phyloP scores from a whole-genome alignment of 2,113 vertebrate genomes.

The Sebastes schlegelii region DNA sequence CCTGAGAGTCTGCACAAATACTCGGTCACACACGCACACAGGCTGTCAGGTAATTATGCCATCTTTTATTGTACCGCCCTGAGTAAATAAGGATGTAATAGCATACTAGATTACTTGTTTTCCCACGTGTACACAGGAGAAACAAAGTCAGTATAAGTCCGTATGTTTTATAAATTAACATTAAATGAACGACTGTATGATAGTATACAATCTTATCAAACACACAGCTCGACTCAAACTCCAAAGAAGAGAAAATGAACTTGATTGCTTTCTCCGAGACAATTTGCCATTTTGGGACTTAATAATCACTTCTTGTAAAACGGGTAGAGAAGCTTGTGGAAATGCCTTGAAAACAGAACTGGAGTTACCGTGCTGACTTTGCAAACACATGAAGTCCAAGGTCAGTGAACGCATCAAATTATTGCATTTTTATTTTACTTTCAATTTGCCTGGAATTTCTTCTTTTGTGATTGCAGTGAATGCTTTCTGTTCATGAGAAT shows the following conservation, averaged over 20 bases:
- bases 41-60: constrained; percentile 1
- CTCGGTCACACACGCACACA: not conserved
- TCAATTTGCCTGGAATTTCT: not conserved
- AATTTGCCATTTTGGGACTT: not conserved
- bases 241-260: not conserved
- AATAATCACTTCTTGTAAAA: not conserved
- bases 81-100: constrained; percentile 70
- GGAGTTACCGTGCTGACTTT: not conserved
- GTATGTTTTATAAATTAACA: not conserved
- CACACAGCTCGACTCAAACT: not conserved
- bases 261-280: too few relatives aligned
- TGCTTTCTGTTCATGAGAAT: not conserved
- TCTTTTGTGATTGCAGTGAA: not conserved
- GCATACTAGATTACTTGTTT: not conserved
- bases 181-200: not conserved
- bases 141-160: not conserved
- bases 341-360: not conserved
- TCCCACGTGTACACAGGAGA: constrained; percentile 2
- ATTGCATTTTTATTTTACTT: not conserved
- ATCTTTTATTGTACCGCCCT: constrained; percentile 58
- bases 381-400: not conserved
- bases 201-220: not conserved
- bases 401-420: not conserved
- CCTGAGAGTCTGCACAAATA: constrained; percentile 7
- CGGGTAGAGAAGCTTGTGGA: not conserved